Conservation (phyloP, 2,113 vertebrate species). For the Copsychus sechellarum region DNA sequence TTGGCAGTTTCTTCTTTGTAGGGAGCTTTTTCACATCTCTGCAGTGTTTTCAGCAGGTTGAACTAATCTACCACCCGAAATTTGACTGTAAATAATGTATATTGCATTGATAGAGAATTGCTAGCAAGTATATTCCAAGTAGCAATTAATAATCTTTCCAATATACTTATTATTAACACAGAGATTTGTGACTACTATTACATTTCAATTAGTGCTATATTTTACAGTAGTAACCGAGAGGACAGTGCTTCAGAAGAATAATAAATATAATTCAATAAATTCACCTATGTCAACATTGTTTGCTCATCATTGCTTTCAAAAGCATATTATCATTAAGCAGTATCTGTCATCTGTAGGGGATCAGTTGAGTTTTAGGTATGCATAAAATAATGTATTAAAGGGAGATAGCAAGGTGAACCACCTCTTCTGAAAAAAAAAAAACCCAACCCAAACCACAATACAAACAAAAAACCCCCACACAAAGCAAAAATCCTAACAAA, state of each 20-base stretch:
- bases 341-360: neutral
- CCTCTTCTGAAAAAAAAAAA: neutral
- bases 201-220: neutral
- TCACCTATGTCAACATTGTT: neutral
- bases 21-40: neutral
- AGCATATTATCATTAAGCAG: neutral
- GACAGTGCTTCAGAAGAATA: neutral
- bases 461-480: fast-evolving
- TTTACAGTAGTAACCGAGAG: neutral
- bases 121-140: neutral
- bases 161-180: neutral
- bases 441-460: fast-evolving
- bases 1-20: neutral
- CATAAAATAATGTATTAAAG: neutral
- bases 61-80: neutral
- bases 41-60: neutral
- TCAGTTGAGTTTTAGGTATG: neutral
- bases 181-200: neutral
- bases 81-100: neutral
- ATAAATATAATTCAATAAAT: neutral
- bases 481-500: neutral
- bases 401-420: neutral
- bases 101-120: neutral
- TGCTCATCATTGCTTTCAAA: neutral
- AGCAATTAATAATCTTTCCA: neutral